phyloP scores from a whole-genome alignment of 2,888 invertebrate genomes.

The Drosophila picticornis region DNA sequence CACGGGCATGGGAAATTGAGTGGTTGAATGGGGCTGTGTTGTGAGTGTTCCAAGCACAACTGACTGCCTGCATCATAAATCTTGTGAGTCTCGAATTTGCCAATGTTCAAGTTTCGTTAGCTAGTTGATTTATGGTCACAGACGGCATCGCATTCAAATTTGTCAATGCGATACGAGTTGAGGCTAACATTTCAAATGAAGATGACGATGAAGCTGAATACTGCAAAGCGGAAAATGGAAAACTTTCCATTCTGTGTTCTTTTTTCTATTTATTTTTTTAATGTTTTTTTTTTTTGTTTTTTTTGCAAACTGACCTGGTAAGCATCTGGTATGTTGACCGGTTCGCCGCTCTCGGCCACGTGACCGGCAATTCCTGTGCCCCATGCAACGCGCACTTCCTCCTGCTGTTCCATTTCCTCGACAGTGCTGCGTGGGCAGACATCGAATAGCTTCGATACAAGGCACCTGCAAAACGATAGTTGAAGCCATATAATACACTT shows the following conservation, averaged over 20 bases:
- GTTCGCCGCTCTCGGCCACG: constrained; percentile 96
- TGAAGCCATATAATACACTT: constrained; percentile 17
- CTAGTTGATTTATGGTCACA: constrained; percentile 61
- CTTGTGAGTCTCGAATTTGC: constrained; percentile 50
- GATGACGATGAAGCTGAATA: constrained; percentile 3
- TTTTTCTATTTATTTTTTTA: background rate
- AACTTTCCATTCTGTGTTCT: constrained; percentile 39
- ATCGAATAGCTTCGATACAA: constrained; percentile 97
- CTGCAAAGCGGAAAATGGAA: constrained; percentile 8
- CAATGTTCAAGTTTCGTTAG: constrained; percentile 30
- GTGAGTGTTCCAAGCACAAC: constrained; percentile 6
- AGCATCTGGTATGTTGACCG: constrained; percentile 97
- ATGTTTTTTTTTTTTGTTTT: background rate
- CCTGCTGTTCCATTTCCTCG: constrained; percentile 96
- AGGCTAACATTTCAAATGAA: constrained; percentile 2
- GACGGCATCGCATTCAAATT: constrained; percentile 64
- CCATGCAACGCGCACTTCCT: constrained; percentile 97
- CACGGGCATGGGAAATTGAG: constrained; percentile 2
- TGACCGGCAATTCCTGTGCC: constrained; percentile 97
- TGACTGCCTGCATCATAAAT: constrained; percentile 63
- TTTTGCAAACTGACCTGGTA: constrained; percentile 89
- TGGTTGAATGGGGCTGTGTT: constrained; percentile 8
- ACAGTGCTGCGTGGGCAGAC: constrained; percentile 97
- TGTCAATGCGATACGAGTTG: constrained; percentile 56
- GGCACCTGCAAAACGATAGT: constrained; percentile 86